A percentile compares a stretch with the other conserved stretches of the same genome.
phyloP scores from a whole-genome alignment of 1,140 invertebrate genomes.

The Drosophila lowei region DNA sequence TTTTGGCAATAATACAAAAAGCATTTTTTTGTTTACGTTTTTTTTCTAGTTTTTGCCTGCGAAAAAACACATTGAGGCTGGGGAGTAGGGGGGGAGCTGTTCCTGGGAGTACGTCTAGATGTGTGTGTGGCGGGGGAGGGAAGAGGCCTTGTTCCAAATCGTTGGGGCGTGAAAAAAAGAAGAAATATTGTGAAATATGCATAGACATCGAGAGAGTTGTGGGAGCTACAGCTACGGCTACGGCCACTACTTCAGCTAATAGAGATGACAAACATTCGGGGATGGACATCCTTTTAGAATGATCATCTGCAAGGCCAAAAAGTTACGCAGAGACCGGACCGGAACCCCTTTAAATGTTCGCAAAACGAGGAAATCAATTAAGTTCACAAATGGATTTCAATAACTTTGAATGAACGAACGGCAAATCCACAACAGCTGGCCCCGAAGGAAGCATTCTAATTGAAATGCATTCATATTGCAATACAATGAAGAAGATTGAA shows the following conservation, averaged over 20 bases:
- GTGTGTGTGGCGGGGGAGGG: neutral
- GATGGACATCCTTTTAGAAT: conserved; percentile 23
- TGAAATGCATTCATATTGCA: conserved; percentile 75
- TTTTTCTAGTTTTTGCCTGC: conserved; percentile 18
- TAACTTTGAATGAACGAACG: conserved; percentile 38
- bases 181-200: conserved; percentile 37
- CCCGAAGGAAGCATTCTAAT: conserved; percentile 64
- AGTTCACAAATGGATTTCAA: conserved; percentile 68
- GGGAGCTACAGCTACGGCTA: too few species aligned
- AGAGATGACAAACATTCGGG: conserved; percentile 53
- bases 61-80: conserved; percentile 7
- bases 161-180: conserved; percentile 44
- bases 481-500: conserved; percentile 39
- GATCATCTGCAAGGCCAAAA: too few species aligned
- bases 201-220: conserved; percentile 13
- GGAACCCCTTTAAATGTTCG: conserved; percentile 4
- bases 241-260: conserved; percentile 36
- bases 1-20: conserved; percentile 71
- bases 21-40: conserved; percentile 22
- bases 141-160: conserved; percentile 39
- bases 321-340: neutral
- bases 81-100: neutral
- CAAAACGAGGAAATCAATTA: conserved; percentile 55
- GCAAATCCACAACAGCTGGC: conserved; percentile 52
- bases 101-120: neutral